Percentiles rank a stretch among this genome's conserved stretches.
phyloP scores from a whole-genome alignment of 1,140 invertebrate species.

The Megalonaias nervosa region DNA sequence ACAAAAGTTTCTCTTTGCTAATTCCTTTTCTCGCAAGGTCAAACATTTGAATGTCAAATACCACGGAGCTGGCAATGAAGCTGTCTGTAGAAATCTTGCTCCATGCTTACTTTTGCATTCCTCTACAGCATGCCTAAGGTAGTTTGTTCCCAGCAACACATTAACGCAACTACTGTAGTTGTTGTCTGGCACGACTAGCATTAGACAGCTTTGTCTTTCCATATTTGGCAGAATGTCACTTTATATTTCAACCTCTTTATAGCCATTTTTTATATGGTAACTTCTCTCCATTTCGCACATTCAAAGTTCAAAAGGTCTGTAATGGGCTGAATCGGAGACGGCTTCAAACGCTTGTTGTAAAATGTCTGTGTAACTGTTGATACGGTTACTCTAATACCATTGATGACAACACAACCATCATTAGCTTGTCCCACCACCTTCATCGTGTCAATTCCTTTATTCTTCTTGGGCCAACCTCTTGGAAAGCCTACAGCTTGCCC shows the following conservation, averaged over 20 bases:
- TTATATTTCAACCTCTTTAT: conserved; percentile 22
- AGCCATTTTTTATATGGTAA: conserved; percentile 34
- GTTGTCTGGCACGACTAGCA: too few relatives aligned
- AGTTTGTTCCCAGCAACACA: neutral
- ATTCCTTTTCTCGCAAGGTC: conserved; percentile 6
- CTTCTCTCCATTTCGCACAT: conserved; percentile 16
- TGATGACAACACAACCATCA: conserved; percentile 7
- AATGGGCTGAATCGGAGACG: conserved; percentile 6
- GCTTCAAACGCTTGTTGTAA: conserved; percentile 20
- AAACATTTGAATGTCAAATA: conserved; percentile 21
- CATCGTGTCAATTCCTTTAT: neutral
- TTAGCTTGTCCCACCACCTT: conserved; percentile 14
- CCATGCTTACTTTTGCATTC: conserved; percentile 22
- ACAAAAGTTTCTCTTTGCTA: too few relatives aligned
- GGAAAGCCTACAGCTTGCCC: neutral
- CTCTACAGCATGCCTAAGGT: conserved; percentile 4
- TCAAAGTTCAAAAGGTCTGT: conserved; percentile 19
- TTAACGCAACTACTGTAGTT: too few relatives aligned
- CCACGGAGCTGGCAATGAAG: neutral
- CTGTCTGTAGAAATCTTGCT: conserved; percentile 22
- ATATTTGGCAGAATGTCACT: too few relatives aligned
- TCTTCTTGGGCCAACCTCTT: neutral
- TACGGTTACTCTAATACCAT: conserved; percentile 13
- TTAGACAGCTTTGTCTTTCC: neutral
- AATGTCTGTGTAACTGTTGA: conserved; percentile 22